Conservation (phyloP, 2,888 invertebrate species). For the Pristionchus maxplancki region DNA sequence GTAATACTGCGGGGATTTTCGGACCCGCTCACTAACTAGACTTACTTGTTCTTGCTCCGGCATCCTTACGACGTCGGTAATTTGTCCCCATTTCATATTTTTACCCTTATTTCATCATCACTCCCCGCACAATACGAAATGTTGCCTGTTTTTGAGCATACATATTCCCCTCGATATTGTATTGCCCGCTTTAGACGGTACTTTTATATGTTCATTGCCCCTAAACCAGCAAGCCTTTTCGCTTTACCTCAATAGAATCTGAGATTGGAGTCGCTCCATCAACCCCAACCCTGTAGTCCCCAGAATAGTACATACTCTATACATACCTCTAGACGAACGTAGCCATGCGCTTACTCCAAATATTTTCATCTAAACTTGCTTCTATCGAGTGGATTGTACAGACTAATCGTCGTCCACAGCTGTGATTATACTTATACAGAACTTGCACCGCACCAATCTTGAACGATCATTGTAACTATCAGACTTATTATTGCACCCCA, state of each 20-base stretch:
- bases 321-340: slow-evolving; percentile 38
- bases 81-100: too few species aligned
- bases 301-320: slow-evolving; percentile 32
- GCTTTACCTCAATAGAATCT: slow-evolving; percentile 20
- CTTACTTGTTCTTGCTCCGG: neutral
- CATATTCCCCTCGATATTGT: neutral
- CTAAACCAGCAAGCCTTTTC: neutral
- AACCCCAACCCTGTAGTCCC: neutral
- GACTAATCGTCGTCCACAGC: neutral
- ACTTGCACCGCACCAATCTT: slow-evolving; percentile 16
- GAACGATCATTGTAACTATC: slow-evolving; percentile 34
- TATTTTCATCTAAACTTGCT: neutral
- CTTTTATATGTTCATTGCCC: neutral
- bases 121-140: slow-evolving; percentile 33
- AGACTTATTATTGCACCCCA: neutral
- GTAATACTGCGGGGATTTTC: neutral
- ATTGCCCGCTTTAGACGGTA: neutral
- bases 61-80: slow-evolving; percentile 6
- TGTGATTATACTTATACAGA: slow-evolving; percentile 25
- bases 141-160: slow-evolving; percentile 2
- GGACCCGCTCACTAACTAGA: neutral
- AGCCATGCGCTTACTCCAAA: slow-evolving; percentile 44
- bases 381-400: slow-evolving; percentile 18
- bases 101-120: slow-evolving; percentile 1
- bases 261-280: neutral